Base-by-base conservation (phyloP, 2,797 vertebrate genomes). In the Onychomys torridus region DNA sequence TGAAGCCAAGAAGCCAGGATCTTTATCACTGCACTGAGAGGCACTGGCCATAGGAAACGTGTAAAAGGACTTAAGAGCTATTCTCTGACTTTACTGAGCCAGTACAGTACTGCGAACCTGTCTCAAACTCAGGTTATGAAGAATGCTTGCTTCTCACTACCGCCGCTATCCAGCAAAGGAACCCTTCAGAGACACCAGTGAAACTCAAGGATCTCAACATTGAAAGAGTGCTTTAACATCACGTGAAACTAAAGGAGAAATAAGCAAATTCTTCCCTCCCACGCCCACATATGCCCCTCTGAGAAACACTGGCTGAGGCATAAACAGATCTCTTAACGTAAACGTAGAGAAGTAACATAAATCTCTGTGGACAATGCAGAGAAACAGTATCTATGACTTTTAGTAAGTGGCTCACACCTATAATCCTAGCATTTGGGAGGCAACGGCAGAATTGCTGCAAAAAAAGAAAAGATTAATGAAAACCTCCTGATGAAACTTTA, bases 401-500 rank as follows among this genome's bases (percentile, higher is more conserved):
- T 27, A 90, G 9, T 57, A 59, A 34, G 27, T 83, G 32, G n/a
- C 81, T 59, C 94, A 34, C n/a, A 73, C 69, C 69, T 37, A 71
- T 37, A 65, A 59, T 2, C 17, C 57, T 59, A 59, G 57, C 57
- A 59, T 59, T 19, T 59, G 57, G 57, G 57, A 59, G 59, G 65
- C 29, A 67, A 34, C 32, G 65, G 65, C 65, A 75, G 71, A 40
- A 40, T 75, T 40, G 71, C 37, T 23, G 37, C n/a, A 77, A 49
- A 59, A 59, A 90, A 90, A 77, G 40, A 32, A 93, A 89, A 67
- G 69, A 96, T 96, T 93, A 93, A 93, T 92, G 40, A 96, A 90
- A 96, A 96, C 59, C 10, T 83, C 95, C n/a, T 96, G 79, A 93
- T 23, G 52, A 90, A 94, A 52, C 93, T 89, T 90, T 96, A 89